These are phyloP conservation scores for Lepilemur septentrionalis DNA, from an alignment of 2,797 vertebrate genomes.

Conservation along the genomic window DNA sequence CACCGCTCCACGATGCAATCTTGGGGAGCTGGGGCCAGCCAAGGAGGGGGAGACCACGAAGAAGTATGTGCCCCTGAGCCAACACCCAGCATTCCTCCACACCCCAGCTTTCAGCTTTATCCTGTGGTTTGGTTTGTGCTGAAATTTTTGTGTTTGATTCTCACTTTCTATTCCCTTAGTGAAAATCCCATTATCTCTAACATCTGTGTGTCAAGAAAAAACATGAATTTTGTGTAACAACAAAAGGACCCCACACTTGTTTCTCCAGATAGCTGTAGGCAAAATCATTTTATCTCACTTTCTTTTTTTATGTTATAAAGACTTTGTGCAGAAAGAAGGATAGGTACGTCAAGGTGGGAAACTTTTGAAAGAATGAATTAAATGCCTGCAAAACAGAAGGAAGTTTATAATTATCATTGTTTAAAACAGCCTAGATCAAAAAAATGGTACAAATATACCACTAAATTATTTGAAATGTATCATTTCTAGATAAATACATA, in stretches of 20 bases:
- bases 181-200: constrained; percentile 73
- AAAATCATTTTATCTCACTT: constrained; percentile 68
- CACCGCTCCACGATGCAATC: neutral
- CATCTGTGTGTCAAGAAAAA: constrained; percentile 71
- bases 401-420: neutral
- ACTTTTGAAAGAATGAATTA: constrained; percentile 46
- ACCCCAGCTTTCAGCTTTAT: neutral
- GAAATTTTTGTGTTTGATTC: constrained; percentile 53
- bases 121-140: neutral
- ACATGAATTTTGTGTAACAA: constrained; percentile 62
- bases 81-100: neutral
- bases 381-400: constrained; percentile 17
- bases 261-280: constrained; percentile 69
- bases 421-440: neutral
- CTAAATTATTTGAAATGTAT: constrained; percentile 53
- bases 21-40: neutral
- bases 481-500: constrained; percentile 61
- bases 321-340: neutral
- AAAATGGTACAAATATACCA: neutral
- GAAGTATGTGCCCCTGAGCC: neutral
- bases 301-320: constrained; percentile 64
- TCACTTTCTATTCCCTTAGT: constrained; percentile 66
- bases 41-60: neutral
- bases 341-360: neutral
- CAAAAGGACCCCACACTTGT: constrained; percentile 49